Base-by-base conservation (phyloP, 92 coral and sea anemone genomes). In the Zoanthus gigantus region DNA sequence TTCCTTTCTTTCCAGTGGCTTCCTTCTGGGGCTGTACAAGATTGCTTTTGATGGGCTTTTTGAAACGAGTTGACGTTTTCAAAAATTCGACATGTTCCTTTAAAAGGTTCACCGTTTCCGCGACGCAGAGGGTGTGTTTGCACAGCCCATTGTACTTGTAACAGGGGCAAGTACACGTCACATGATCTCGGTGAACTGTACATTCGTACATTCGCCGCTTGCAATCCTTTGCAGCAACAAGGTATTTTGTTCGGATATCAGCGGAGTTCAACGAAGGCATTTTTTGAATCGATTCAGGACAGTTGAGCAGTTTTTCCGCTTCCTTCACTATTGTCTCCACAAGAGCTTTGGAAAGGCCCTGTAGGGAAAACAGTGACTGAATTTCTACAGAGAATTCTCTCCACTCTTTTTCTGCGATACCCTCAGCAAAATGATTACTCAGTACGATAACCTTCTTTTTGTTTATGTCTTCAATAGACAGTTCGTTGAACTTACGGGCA, bases 1-100 rank as follows among this genome's bases (percentile, higher is more conserved):
- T 78, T 52, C 91, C 93, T 37, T 91, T 91, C 63, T 91, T 91
- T 61, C 93, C 88, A 4, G 61, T 67, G 0, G 93, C 93, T 12
- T 75, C 71, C 61, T 88, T 73, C 15, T 42, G 28, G 13, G 82
- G 69, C 67, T 77, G 67, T 2, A 77, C 82, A 77, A 29, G 82
- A 8, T 44, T 53, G 14, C 82, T 77, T 77, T 54, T 77, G 28
- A 65, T 52, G 12, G 82, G 82, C 8, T 16, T 37, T 14, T 10
- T 52, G 17, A 65, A 31, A 30, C 69, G 69, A 18, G 68, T 45
- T 30, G 68, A 77, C 68, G 29, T 77, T 4, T 14, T 44, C 42
- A 77, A 37, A 54, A 52, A 77, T 13, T 23, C 47, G 5, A 77
- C 56, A 29, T 77, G 67, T 13, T 77, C 67, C 30, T 54, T 13